Conservation (phyloP, 2,797 vertebrate species). For the Anguilla pacifica region DNA sequence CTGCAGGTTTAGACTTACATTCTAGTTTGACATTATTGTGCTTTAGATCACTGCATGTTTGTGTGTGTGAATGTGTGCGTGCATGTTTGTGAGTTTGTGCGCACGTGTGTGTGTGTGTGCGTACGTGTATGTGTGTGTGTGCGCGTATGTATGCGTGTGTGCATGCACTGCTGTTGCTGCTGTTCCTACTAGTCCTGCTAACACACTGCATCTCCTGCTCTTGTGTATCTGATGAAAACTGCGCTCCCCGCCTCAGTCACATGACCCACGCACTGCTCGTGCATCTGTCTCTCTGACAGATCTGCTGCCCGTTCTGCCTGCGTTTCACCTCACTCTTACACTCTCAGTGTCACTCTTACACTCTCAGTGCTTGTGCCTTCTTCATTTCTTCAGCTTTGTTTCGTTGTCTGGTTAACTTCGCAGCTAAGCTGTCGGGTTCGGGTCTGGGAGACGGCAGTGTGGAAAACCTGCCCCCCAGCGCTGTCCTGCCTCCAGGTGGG, state of each 20-base stretch:
- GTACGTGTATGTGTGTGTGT: neutral
- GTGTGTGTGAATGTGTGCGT: neutral
- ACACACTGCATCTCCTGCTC: neutral
- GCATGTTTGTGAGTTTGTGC: no score
- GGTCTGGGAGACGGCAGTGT: conserved; percentile 77
- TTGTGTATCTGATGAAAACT: neutral
- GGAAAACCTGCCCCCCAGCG: conserved; percentile 78
- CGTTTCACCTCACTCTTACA: neutral
- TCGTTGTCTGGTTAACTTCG: conserved; percentile 52
- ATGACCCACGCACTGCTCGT: no score
- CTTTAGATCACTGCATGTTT: neutral
- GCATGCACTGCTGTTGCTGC: neutral
- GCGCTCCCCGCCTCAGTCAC: neutral
- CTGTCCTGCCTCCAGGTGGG: conserved; percentile 85
- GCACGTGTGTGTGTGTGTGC: neutral
- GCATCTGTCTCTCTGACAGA: no score
- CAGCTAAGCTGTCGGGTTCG: conserved; percentile 82
- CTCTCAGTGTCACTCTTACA: no score
- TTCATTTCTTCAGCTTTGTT: neutral
- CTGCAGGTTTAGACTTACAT: neutral
- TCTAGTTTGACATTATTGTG: neutral
- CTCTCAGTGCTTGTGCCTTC: no score
- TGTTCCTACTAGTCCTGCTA: neutral
- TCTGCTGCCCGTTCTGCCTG: neutral
- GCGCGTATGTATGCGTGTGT: conserved; percentile 6